A percentile compares a stretch with the other conserved stretches of the same genome.
Conservation (phyloP, 1,140 invertebrate species). For the Drosophila ficusphila region DNA sequence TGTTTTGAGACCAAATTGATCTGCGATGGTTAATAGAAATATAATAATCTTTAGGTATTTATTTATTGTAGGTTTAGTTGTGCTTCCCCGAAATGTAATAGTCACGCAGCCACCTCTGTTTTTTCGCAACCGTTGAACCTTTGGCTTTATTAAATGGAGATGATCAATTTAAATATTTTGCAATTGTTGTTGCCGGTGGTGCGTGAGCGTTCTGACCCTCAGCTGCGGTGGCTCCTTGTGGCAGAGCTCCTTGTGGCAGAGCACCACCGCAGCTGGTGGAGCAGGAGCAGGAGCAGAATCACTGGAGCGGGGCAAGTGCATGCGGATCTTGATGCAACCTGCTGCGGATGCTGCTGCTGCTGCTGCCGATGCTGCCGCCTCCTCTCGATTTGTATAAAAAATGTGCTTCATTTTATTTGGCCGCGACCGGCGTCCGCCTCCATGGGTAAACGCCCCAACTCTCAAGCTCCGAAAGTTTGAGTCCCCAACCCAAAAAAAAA, state of each 20-base stretch:
- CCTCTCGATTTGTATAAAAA: constrained; percentile 76
- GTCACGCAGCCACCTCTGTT: constrained; percentile 21
- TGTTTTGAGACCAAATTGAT: too few relatives aligned
- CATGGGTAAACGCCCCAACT: constrained; percentile 65
- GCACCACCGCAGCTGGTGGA: neutral
- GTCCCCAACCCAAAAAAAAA: neutral
- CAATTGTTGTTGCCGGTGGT: constrained; percentile 42
- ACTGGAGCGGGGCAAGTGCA: constrained; percentile 37
- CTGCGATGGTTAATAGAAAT: too few relatives aligned
- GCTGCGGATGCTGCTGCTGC: constrained; percentile 16
- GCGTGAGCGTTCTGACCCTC: constrained; percentile 67
- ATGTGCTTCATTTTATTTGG: constrained; percentile 83
- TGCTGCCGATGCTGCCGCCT: constrained; percentile 27
- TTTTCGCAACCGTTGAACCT: constrained; percentile 14
- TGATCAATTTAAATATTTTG: constrained; percentile 84
- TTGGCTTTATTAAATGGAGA: constrained; percentile 82
- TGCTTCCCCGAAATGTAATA: neutral
- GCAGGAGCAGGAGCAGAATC: neutral
- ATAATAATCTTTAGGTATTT: too few relatives aligned
- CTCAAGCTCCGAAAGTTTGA: neutral
- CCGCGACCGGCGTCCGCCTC: constrained; percentile 70
- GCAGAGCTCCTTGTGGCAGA: too few relatives aligned
- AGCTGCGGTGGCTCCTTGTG: neutral
- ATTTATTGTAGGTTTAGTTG: too few relatives aligned
- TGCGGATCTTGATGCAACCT: constrained; percentile 72